Evolutionary conservation across 2,888 invertebrate species (phyloP).

Genomic region (Chironomus tentans): DNA sequence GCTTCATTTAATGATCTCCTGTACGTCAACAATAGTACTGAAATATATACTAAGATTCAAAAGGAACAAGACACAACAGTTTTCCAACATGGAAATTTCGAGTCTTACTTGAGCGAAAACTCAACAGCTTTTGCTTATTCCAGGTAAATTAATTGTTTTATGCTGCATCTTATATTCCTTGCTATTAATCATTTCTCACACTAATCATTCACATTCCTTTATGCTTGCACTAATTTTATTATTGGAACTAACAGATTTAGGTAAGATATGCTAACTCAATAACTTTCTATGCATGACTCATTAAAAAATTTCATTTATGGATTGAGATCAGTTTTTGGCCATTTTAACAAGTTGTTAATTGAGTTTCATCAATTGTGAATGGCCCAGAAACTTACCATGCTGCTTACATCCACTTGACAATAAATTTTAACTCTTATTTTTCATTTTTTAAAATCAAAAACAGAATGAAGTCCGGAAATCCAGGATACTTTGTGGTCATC

Average conservation of each 20-base stretch:
- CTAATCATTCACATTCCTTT: neutral
- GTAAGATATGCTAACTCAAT: neutral
- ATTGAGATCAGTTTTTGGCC: too few species aligned
- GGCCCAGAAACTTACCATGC: too few species aligned
- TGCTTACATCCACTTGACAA: too few species aligned
- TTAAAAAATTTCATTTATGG: too few species aligned
- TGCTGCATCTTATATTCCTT: constrained; percentile 6
- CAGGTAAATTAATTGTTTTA: constrained; percentile 46
- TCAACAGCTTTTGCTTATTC: constrained; percentile 53
- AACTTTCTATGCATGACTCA: neutral
- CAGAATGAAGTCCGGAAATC: constrained; percentile 65
- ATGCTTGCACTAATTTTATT: neutral
- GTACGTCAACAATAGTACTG: constrained; percentile 31
- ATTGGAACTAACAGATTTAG: neutral
- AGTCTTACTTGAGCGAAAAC: constrained; percentile 43
- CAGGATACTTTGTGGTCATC: constrained; percentile 62
- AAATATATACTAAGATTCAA: constrained; percentile 34
- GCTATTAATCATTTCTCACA: constrained; percentile 19
- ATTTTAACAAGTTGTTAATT: neutral
- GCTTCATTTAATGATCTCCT: constrained; percentile 38
- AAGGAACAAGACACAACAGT: constrained; percentile 37
- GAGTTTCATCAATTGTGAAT: too few species aligned
- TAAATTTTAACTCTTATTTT: neutral
- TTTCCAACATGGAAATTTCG: constrained; percentile 54
- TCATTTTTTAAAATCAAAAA: constrained; percentile 28